Conservation (phyloP, 2,113 vertebrate genomes). For the Cynopterus brachyotis region DNA sequence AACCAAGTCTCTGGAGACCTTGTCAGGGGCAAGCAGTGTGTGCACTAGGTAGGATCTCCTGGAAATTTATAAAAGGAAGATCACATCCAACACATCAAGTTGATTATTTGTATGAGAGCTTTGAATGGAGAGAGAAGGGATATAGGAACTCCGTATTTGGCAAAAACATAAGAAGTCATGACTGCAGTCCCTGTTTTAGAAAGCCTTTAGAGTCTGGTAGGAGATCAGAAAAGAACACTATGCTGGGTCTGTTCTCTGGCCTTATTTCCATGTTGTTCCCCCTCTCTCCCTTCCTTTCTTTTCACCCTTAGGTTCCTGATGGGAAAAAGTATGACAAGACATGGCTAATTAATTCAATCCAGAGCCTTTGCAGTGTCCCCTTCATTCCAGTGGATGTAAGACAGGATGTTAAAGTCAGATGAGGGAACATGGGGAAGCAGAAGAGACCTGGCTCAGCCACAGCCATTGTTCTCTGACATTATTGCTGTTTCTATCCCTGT, state of each 20-base stretch:
- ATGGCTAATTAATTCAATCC: conserved; percentile 87
- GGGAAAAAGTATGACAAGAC: conserved; percentile 88
- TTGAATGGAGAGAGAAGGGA: not conserved
- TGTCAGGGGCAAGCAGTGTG: not conserved
- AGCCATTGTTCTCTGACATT: not conserved
- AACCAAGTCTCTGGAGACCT: not conserved
- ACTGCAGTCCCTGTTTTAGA: not conserved
- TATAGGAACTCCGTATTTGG: not conserved
- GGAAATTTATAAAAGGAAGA: not conserved
- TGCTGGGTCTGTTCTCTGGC: not conserved
- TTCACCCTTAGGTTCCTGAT: conserved; percentile 81
- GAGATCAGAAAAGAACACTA: not conserved
- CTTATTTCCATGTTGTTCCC: not conserved
- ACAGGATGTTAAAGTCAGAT: not conserved
- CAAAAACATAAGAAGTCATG: not conserved
- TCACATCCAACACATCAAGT: not conserved
- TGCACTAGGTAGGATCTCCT: not conserved
- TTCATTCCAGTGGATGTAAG: conserved; percentile 85
- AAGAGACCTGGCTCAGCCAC: not conserved
- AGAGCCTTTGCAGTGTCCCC: conserved; percentile 81
- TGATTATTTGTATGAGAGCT: not conserved
- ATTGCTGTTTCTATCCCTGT: conserved; percentile 77
- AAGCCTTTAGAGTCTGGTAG: not conserved
- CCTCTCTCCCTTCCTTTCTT: not conserved
- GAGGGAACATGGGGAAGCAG: not conserved